These are phyloP conservation scores for Sebastolobus altivelis DNA, from an alignment of 2,797 vertebrate genomes.

Conservation along the genomic window DNA sequence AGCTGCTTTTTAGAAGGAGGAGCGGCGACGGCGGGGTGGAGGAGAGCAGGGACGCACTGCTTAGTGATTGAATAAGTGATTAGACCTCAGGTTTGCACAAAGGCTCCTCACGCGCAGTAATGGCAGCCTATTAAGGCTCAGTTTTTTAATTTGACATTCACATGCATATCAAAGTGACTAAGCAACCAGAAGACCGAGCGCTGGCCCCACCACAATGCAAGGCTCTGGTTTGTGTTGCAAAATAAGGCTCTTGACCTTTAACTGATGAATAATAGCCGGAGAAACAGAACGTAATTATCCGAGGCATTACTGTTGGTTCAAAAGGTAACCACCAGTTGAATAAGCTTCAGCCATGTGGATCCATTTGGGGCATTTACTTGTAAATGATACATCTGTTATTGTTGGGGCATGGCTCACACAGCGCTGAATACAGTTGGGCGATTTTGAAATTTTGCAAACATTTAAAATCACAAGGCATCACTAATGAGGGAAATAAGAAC, in stretches of 20 bases:
- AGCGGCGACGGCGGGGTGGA: slow-evolving; percentile 9
- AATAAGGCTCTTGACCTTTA: slow-evolving; percentile 79
- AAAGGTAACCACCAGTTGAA: slow-evolving; percentile 74
- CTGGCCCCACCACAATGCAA: slow-evolving; percentile 52
- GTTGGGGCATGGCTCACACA: background rate
- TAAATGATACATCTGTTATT: slow-evolving; percentile 62
- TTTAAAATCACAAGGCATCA: slow-evolving; percentile 53
- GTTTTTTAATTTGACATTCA: slow-evolving; percentile 77
- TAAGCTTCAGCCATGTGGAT: slow-evolving; percentile 54
- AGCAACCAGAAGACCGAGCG: slow-evolving; percentile 52
- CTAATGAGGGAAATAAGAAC: slow-evolving; percentile 65
- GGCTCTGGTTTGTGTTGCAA: slow-evolving; percentile 60
- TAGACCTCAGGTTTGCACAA: slow-evolving; percentile 75
- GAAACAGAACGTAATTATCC: slow-evolving; percentile 68
- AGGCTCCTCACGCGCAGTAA: slow-evolving; percentile 66
- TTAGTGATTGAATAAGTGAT: slow-evolving; percentile 82
- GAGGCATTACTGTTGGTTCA: slow-evolving; percentile 63
- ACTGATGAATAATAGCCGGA: slow-evolving; percentile 73
- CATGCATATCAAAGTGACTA: slow-evolving; percentile 72
- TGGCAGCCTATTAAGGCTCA: slow-evolving; percentile 64
- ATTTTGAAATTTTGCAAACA: slow-evolving; percentile 48
- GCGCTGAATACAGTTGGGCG: slow-evolving; percentile 36
- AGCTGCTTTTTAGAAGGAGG: slow-evolving; percentile 51
- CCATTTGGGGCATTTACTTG: slow-evolving; percentile 55
- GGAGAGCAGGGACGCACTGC: slow-evolving; percentile 67